Evolutionary conservation across 1,140 invertebrate genomes (phyloP).

Genomic region (Aphidius gifuensis): DNA sequence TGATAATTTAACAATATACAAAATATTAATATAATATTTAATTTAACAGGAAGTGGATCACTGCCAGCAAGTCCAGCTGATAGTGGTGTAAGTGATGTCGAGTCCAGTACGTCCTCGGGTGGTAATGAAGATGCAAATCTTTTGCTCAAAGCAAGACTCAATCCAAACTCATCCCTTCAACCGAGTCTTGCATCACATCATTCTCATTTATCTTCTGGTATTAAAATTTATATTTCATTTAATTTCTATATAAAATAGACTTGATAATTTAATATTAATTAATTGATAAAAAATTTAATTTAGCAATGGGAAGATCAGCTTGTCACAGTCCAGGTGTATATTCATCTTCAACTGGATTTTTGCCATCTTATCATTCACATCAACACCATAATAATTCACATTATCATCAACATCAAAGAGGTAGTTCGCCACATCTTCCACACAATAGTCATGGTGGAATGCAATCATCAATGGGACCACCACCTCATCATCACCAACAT

Average conservation of each 20-base stretch:
- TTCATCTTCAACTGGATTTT: constrained; percentile 41
- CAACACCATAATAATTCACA: constrained; percentile 47
- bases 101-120: constrained; percentile 85
- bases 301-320: constrained; percentile 55
- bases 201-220: constrained; percentile 53
- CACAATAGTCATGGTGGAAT: constrained; percentile 43
- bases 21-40: too few relatives aligned
- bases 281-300: neutral
- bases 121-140: constrained; percentile 79
- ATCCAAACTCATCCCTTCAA: constrained; percentile 55
- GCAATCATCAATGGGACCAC: constrained; percentile 50
- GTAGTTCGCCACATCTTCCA: constrained; percentile 51
- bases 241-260: too few relatives aligned
- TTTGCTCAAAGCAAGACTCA: constrained; percentile 79
- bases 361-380: constrained; percentile 50
- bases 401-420: constrained; percentile 48
- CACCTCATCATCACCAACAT: constrained; percentile 50
- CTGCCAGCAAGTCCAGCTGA: constrained; percentile 95
- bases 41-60: constrained; percentile 65
- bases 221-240: constrained; percentile 21
- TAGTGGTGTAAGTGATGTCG: constrained; percentile 94
- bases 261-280: too few relatives aligned
- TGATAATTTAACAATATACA: too few relatives aligned
- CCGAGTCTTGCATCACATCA: constrained; percentile 49
- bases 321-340: constrained; percentile 57